A percentile compares a stretch with the other conserved stretches of the same genome.
Evolutionary conservation across 1,140 invertebrate species (phyloP).

Genomic region (Trichonephila clavata): DNA sequence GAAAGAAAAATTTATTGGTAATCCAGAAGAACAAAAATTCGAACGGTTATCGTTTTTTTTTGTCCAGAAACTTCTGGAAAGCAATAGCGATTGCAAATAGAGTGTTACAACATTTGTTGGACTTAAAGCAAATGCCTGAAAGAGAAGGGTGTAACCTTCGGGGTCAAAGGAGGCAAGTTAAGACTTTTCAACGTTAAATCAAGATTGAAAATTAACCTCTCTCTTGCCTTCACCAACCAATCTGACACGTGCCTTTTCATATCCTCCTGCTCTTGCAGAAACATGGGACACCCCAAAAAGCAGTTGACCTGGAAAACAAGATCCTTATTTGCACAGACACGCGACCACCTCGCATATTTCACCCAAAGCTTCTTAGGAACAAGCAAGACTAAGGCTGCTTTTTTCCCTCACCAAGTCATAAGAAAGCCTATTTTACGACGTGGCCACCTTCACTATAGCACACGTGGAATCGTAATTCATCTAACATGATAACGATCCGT

Average conservation of each 20-base stretch:
- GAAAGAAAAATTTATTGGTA: too few relatives aligned
- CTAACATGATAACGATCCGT: neutral
- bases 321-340: neutral
- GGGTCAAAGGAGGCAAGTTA: neutral
- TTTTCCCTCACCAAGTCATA: neutral
- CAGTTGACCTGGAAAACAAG: constrained; percentile 1
- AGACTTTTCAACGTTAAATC: neutral
- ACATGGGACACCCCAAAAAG: neutral
- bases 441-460: neutral
- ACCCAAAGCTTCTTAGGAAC: neutral
- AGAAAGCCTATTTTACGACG: constrained; percentile 35
- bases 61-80: too few relatives aligned
- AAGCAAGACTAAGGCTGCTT: neutral
- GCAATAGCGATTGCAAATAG: too few relatives aligned
- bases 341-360: constrained; percentile 10
- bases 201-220: neutral
- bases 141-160: too few relatives aligned
- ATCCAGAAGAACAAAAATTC: too few relatives aligned
- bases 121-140: too few relatives aligned
- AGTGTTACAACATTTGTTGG: too few relatives aligned
- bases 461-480: constrained; percentile 32
- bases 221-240: neutral
- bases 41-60: too few relatives aligned
- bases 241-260: neutral
- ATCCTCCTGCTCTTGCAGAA: too few relatives aligned